phyloP scores from a whole-genome alignment of 2,797 vertebrate genomes.

The Hoplostethus mediterraneus region DNA sequence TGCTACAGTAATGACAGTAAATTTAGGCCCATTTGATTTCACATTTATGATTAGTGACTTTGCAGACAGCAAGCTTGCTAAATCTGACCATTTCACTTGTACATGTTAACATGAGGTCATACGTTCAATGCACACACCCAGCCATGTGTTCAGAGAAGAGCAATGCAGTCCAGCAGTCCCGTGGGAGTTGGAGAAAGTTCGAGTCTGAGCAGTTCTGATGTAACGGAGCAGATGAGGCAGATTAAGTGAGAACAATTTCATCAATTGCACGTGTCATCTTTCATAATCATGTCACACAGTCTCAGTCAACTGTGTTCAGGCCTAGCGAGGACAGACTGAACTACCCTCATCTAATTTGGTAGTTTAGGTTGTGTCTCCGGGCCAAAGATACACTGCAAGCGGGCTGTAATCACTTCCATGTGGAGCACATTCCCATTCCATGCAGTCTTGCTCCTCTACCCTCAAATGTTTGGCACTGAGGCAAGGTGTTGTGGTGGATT shows the following conservation, averaged over 20 bases:
- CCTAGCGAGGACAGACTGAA: not conserved
- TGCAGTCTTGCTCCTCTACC: conserved; percentile 5
- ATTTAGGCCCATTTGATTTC: not conserved
- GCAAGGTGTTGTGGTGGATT: conserved; percentile 1
- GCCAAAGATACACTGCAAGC: conserved; percentile 2
- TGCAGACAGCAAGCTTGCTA: not conserved
- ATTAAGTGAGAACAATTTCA: conserved; percentile 25
- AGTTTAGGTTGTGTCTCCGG: not conserved
- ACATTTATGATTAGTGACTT: not conserved
- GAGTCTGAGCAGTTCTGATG: conserved; percentile 6
- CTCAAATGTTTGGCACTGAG: conserved; percentile 16
- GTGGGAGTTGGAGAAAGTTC: conserved; percentile 3
- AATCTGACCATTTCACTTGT: not conserved
- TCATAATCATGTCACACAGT: conserved; percentile 4
- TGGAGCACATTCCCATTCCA: conserved; percentile 10
- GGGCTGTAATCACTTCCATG: conserved; percentile 24
- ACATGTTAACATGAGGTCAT: not conserved
- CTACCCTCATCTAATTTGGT: conserved; percentile 2
- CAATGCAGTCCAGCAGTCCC: not conserved
- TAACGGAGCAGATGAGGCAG: conserved; percentile 13
- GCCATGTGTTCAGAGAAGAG: not conserved
- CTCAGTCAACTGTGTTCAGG: not conserved
- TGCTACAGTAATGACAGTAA: conserved; percentile 3
- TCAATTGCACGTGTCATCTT: not conserved
- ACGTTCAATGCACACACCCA: not conserved